These are phyloP conservation scores for Muraenolepis orangiensis DNA, from an alignment of 2,797 vertebrate genomes.

Conservation along the genomic window DNA sequence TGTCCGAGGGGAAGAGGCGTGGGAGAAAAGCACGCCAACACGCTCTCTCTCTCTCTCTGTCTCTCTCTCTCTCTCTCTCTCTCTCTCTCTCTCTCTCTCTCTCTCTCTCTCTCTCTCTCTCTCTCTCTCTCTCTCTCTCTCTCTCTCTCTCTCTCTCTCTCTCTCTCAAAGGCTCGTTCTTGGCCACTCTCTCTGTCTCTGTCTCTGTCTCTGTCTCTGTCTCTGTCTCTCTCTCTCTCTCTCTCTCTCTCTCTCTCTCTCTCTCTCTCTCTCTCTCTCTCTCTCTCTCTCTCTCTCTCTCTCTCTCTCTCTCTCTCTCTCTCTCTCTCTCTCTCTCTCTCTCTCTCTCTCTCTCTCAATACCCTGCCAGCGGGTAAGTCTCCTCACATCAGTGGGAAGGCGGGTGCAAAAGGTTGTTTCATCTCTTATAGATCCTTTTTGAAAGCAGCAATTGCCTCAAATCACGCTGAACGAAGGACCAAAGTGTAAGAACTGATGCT, in stretches of 20 bases:
- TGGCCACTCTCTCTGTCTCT: conserved; percentile 32
- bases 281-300: too few relatives aligned
- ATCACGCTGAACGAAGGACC: conserved; percentile 55
- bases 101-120: too few relatives aligned
- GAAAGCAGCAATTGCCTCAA: conserved; percentile 72
- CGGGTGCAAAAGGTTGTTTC: conserved; percentile 74
- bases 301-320: too few relatives aligned
- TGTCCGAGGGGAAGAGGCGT: conserved; percentile 72
- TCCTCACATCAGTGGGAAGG: conserved; percentile 68
- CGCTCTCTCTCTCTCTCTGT: conserved; percentile 15
- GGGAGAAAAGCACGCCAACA: conserved; percentile 70
- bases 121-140: too few relatives aligned
- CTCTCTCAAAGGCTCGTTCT: too few relatives aligned
- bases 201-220: conserved; percentile 40
- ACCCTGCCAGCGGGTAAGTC: conserved; percentile 70
- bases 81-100: too few relatives aligned
- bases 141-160: conserved; percentile 35
- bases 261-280: too few relatives aligned
- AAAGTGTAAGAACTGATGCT: conserved; percentile 41
- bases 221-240: conserved; percentile 12
- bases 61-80: too few relatives aligned
- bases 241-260: neutral
- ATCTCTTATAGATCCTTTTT: conserved; percentile 75
- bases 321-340: too few relatives aligned
- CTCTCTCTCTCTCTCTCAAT: conserved; percentile 57